A percentile compares a stretch with the other conserved stretches of the same genome.
Conservation (phyloP, 1,140 invertebrate genomes). For the Choristoneura fumiferana region DNA sequence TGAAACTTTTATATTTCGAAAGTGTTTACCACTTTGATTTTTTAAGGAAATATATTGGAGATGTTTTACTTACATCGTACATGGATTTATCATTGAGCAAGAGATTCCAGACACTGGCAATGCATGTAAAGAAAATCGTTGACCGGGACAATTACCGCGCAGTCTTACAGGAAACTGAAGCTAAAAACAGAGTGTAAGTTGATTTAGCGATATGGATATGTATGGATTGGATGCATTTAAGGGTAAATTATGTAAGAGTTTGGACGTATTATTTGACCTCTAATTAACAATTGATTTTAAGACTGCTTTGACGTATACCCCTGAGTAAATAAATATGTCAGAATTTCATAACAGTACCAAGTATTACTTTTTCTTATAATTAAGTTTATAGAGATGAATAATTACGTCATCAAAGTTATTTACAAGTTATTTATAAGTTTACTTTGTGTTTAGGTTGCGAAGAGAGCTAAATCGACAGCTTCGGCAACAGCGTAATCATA, state of each 20-base stretch:
- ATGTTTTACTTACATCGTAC: slow-evolving; percentile 33
- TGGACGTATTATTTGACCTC: too few species aligned
- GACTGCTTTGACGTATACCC: too few species aligned
- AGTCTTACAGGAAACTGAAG: slow-evolving; percentile 40
- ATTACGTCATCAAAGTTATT: too few species aligned
- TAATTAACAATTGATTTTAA: too few species aligned
- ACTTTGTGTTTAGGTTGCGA: slow-evolving; percentile 39
- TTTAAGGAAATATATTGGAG: slow-evolving; percentile 28
- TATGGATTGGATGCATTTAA: neutral
- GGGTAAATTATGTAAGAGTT: too few species aligned
- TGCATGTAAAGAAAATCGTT: slow-evolving; percentile 30
- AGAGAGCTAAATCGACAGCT: slow-evolving; percentile 49
- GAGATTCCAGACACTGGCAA: slow-evolving; percentile 27
- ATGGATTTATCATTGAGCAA: slow-evolving; percentile 34
- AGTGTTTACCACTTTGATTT: too few species aligned
- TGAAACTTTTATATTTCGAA: too few species aligned
- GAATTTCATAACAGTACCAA: too few species aligned
- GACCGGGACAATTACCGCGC: slow-evolving; percentile 30
- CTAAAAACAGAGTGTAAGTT: slow-evolving; percentile 49
- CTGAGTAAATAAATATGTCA: too few species aligned
- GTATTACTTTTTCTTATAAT: too few species aligned
- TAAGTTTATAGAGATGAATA: too few species aligned
- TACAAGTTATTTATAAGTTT: too few species aligned
- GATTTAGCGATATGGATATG: neutral
- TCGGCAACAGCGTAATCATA: slow-evolving; percentile 57